Base-by-base conservation (phyloP, 2,113 vertebrate genomes). In the Panthera tigris region DNA sequence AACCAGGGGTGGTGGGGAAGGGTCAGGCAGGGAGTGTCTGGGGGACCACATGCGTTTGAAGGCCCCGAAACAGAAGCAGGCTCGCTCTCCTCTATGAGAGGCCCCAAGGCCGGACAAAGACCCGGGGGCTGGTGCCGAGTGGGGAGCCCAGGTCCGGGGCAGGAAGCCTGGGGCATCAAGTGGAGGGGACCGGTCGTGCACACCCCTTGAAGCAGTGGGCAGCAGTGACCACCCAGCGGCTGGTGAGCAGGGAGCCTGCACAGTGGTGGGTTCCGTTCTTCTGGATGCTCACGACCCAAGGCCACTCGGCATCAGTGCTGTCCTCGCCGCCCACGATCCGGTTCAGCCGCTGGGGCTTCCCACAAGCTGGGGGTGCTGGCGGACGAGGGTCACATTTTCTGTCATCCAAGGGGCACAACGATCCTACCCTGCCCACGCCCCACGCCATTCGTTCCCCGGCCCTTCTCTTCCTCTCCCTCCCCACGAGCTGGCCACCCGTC, bases 191-290 rank as follows among this genome's bases (percentile, higher is more conserved):
- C 0, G 63, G 63, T 2, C 3, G 0, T 5, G 84, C 97, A 8
- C 95, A 99, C 98, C 71, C 84, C 74, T 94, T 96, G 91, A 99
- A 98, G 84, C 98, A 99, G 79, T 98, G 98, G 18, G 98, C 98
- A 0, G 98, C 98, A 0, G 98, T 98, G 93, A 98, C 91, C 81
- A 98, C 97, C 98, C 98, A 99, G 74, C 85, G 97, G 68, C 29
- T 71, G 95, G 97, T 97, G 91, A 99, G 97, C 66, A 99, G 79
- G 41, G 98, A 98, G 55, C 98, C 98, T 0, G 98, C 98, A 1
- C 98, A 98, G 92, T 98, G 96, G 80, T 98, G 98, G 29, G 93
- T 97, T 0, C 92, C 89, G 0, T 98, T 97, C 92, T 97, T 98
- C 78, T 23, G 97, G 80, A 98, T 80, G 90, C 98, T 98, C n/a